Evolutionary conservation across 2,888 invertebrate genomes (phyloP).

Genomic region (Erannis defoliaria): DNA sequence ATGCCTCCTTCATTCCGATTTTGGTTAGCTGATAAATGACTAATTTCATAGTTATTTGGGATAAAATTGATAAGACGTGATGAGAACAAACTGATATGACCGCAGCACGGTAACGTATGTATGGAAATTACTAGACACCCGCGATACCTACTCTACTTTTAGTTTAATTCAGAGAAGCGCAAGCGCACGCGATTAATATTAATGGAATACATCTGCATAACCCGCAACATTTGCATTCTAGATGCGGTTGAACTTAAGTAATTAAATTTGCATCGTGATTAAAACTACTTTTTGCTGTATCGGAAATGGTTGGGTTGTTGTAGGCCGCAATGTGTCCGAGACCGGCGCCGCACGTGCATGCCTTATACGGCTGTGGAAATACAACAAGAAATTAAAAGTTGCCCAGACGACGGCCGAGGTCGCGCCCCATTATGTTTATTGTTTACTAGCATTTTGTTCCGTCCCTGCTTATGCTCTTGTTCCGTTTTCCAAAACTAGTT

Average conservation of each 20-base stretch:
- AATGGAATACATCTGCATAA: constrained; percentile 39
- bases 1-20: constrained; percentile 21
- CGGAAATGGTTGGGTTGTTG: constrained; percentile 49
- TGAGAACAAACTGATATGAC: constrained; percentile 10
- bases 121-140: constrained; percentile 19
- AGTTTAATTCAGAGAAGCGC: constrained; percentile 30
- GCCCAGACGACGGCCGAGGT: constrained; percentile 64
- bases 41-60: constrained; percentile 17
- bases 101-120: constrained; percentile 20
- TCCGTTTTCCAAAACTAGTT: constrained; percentile 39
- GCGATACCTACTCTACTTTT: constrained; percentile 25
- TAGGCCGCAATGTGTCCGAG: constrained; percentile 54
- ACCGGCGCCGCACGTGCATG: constrained; percentile 72
- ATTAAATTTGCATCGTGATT: constrained; percentile 41
- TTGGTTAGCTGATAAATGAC: background rate
- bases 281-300: constrained; percentile 47
- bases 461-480: background rate
- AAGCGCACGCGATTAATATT: constrained; percentile 24
- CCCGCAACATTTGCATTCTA: constrained; percentile 41
- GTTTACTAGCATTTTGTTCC: constrained; percentile 52
- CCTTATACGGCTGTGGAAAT: constrained; percentile 78
- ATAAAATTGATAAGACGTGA: constrained; percentile 21
- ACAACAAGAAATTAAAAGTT: constrained; percentile 80
- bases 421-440: constrained; percentile 66
- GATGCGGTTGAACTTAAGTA: constrained; percentile 33